Conservation (phyloP, 2,113 vertebrate species). For the Mixornis gularis region DNA sequence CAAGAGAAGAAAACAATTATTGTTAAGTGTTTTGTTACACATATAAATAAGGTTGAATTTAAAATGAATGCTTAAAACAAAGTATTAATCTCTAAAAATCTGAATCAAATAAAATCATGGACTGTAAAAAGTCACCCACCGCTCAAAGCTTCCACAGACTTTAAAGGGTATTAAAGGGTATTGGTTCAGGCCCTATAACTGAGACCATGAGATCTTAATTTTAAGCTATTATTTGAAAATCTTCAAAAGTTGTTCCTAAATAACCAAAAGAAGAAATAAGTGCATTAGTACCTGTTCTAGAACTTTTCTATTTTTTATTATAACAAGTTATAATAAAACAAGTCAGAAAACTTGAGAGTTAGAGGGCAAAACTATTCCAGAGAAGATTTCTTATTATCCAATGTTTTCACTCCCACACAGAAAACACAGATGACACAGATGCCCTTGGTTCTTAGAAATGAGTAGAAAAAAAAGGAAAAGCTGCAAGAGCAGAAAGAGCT, state of each 20-base stretch:
- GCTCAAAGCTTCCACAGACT: not conserved
- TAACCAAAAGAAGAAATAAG: not conserved
- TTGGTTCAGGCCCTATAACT: not conserved
- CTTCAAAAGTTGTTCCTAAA: not conserved
- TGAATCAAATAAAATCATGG: not conserved
- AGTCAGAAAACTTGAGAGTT: not conserved
- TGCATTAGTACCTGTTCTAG: not conserved
- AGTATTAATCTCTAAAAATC: not conserved
- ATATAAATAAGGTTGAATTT: not conserved
- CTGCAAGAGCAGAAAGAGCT: slow-evolving; percentile 78
- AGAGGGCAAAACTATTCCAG: not conserved
- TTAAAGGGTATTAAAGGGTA: not conserved
- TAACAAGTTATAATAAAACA: not conserved
- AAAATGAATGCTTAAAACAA: not conserved
- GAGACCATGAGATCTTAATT: not conserved
- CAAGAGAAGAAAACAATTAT: not conserved
- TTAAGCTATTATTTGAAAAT: not conserved
- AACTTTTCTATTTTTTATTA: not conserved
- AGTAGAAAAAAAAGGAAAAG: slow-evolving; percentile 82
- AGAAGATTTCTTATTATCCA: not conserved
- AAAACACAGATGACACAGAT: slow-evolving; percentile 17
- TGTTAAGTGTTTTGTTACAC: not conserved
- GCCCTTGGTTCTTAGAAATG: slow-evolving; percentile 63
- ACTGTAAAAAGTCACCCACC: not conserved
- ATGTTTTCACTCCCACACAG: slow-evolving; percentile 46